Base-by-base conservation (phyloP, 2,888 invertebrate species). In the Chloromyia formosa region DNA sequence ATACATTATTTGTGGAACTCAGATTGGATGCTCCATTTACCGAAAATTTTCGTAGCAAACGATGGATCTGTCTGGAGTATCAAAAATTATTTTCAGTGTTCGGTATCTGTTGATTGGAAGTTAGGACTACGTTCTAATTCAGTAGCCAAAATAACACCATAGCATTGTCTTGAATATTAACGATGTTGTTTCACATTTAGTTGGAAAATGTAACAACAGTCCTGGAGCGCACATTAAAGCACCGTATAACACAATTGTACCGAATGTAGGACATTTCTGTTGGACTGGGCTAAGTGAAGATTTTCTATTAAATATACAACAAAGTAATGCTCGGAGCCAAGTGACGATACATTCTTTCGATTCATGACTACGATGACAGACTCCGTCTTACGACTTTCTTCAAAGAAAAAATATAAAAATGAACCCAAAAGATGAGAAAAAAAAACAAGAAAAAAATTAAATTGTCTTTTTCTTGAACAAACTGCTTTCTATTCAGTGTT, bases 391-490 rank as follows among this genome's bases (percentile, higher is more conserved):
- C 10, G 16, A 49, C 14, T n/a, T 49, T n/a, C 49, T n/a, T 49
- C 2, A 49, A n/a, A n/a, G 49, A 18, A 22, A 56, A 56, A 16
- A 18, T 35, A n/a, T n/a, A 7, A 35, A 35, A 35, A 35, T 7
- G 7, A 35, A 35, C 27, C 2, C 7, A 35, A 35, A 35, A 35
- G 27, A 35, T 35, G 27, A 56, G 20, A 56, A 18, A 56, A 56
- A 60, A 23, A 60, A 9, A 14, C 1, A 60, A 23, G 12, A 23
- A 60, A 60, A 60, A 20, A 60, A 60, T 22, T 60, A 60, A 60
- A 60, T 60, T 60, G 60, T 60, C 60, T 10, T 60, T 60, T 60
- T 60, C 27, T 23, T n/a, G 60, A 60, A 60, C 60, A 60, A 60
- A 60, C 60, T 60, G 60, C 60, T 60, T 60, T 60, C 60, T 60